Evolutionary conservation across 92 coral and sea anemone genomes (phyloP).

Genomic region (Bergia sp.): DNA sequence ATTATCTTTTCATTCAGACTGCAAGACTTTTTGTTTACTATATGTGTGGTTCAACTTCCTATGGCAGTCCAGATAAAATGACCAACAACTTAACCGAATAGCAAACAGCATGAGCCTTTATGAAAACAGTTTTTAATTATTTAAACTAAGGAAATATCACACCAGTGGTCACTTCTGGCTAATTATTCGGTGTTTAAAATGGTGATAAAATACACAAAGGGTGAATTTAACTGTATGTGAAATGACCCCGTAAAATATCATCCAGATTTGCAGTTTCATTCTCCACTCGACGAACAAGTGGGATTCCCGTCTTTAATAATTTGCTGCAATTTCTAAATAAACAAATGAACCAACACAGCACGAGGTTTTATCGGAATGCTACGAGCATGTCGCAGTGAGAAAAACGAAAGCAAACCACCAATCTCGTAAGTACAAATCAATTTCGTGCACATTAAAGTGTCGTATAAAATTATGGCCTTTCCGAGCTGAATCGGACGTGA

Average conservation of each 20-base stretch:
- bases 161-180: not conserved
- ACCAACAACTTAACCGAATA: not conserved
- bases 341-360: not conserved
- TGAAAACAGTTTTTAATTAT: not conserved
- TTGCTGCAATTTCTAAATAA: not conserved
- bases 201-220: not conserved
- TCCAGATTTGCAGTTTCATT: too few species aligned
- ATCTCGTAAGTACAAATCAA: not conserved
- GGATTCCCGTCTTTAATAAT: not conserved
- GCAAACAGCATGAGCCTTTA: not conserved
- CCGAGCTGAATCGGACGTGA: constrained; percentile 18
- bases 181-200: not conserved
- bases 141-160: not conserved
- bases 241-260: too few species aligned
- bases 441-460: not conserved
- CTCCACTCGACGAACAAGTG: not conserved
- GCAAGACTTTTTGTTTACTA: not conserved
- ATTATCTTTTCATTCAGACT: not conserved
- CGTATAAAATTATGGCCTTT: not conserved
- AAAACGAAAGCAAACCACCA: constrained; percentile 15
- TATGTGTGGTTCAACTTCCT: not conserved
- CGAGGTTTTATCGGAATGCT: not conserved
- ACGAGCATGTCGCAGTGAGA: not conserved
- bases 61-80: not conserved
- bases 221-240: not conserved